phyloP scores from a whole-genome alignment of 2,113 vertebrate genomes.

The Axis porcinus region DNA sequence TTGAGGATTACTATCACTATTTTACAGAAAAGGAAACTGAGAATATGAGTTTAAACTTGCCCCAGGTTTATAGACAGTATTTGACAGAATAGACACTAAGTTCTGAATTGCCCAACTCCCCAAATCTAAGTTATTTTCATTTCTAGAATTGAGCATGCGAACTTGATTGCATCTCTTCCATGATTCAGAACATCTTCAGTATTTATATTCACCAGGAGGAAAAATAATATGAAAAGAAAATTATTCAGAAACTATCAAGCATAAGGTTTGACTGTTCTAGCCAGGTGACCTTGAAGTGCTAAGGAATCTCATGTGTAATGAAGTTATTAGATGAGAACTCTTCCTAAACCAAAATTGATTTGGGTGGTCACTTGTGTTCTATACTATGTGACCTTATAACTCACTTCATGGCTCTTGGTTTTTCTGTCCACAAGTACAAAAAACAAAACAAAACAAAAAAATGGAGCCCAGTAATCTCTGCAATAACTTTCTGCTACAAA shows the following conservation, averaged over 20 bases:
- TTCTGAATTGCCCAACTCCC: background rate
- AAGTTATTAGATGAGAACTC: fast-evolving
- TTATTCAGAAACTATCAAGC: background rate
- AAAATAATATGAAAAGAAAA: background rate
- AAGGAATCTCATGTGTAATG: no score
- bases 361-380: background rate
- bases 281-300: background rate
- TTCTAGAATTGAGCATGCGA: background rate
- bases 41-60: background rate
- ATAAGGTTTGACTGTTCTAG: fast-evolving
- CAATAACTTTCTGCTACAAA: background rate
- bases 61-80: background rate
- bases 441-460: fast-evolving
- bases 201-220: background rate
- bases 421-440: background rate
- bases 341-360: background rate
- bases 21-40: background rate
- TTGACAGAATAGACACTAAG: background rate
- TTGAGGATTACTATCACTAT: background rate
- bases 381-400: background rate
- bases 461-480: background rate
- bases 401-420: background rate
- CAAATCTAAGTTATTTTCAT: background rate
- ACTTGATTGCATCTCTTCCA: background rate
- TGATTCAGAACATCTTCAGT: background rate